Percentiles rank a stretch among this genome's conserved stretches.
Evolutionary conservation across 2,888 invertebrate genomes (phyloP).

Genomic region (Parascotia fuliginaria): DNA sequence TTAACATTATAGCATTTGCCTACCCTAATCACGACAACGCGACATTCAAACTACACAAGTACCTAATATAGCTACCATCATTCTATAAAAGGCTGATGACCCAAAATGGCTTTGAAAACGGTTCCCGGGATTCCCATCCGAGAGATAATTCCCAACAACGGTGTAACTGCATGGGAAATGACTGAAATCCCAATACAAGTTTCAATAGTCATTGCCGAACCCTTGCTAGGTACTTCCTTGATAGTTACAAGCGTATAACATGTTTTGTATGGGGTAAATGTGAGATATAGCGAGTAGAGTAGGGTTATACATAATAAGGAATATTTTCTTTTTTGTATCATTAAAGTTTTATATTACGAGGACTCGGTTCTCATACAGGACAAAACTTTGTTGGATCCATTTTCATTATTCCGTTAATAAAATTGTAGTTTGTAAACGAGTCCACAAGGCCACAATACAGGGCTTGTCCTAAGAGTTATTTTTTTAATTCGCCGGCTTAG

Average conservation of each 20-base stretch:
- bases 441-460: no score
- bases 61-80: slow-evolving; percentile 13
- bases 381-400: no score
- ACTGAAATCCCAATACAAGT: slow-evolving; percentile 32
- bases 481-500: no score
- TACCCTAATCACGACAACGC: not conserved
- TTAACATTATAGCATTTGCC: no score
- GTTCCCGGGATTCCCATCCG: slow-evolving; percentile 18
- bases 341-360: no score
- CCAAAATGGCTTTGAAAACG: slow-evolving; percentile 13
- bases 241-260: slow-evolving; percentile 33
- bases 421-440: no score
- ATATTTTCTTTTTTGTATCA: no score
- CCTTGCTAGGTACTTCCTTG: slow-evolving; percentile 28
- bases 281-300: slow-evolving; percentile 6
- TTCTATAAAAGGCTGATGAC: slow-evolving; percentile 3
- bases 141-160: slow-evolving; percentile 27
- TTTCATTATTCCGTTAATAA: no score
- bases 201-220: slow-evolving; percentile 35
- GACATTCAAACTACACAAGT: not conserved
- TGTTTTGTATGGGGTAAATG: slow-evolving; percentile 3
- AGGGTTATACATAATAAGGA: no score
- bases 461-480: no score
- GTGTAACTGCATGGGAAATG: slow-evolving; percentile 14
- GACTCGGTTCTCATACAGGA: no score